A percentile compares a stretch with the other conserved stretches of the same genome.
These are phyloP conservation scores for Cirrhinus molitorella DNA, from an alignment of 2,797 vertebrate genomes.

Conservation along the genomic window DNA sequence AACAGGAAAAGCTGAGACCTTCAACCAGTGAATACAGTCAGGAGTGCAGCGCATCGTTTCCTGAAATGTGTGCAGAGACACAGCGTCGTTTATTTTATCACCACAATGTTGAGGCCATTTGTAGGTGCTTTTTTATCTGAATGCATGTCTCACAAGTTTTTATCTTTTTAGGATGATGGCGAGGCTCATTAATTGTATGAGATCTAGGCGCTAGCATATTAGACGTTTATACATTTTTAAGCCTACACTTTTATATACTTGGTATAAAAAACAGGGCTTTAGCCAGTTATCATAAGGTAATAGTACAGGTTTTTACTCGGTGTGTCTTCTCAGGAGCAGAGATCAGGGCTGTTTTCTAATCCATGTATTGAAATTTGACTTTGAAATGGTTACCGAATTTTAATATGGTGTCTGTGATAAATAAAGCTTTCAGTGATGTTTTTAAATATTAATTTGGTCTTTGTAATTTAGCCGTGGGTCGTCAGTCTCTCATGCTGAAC, in stretches of 20 bases:
- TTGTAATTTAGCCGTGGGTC: neutral
- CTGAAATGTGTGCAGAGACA: conserved; percentile 13
- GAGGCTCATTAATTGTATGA: neutral
- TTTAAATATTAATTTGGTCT: conserved; percentile 1
- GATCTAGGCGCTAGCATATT: neutral
- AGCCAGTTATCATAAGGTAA: neutral
- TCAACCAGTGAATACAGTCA: neutral
- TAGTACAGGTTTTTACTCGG: neutral
- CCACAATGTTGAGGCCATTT: neutral
- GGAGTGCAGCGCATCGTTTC: neutral
- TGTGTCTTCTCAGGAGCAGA: conserved; percentile 4
- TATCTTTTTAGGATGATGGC: neutral
- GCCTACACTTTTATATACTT: neutral
- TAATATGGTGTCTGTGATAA: neutral
- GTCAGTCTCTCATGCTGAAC: neutral
- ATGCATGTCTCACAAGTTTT: neutral
- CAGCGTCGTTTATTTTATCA: neutral
- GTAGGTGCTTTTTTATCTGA: neutral
- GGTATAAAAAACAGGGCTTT: conserved; percentile 9
- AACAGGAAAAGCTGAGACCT: neutral
- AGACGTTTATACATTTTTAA: conserved; percentile 7
- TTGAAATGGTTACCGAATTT: conserved; percentile 4
- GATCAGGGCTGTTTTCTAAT: conserved; percentile 30
- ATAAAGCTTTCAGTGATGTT: conserved; percentile 36
- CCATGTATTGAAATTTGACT: neutral